Evolutionary conservation across 2,888 invertebrate genomes (phyloP).

Genomic region (Euclidia mi): DNA sequence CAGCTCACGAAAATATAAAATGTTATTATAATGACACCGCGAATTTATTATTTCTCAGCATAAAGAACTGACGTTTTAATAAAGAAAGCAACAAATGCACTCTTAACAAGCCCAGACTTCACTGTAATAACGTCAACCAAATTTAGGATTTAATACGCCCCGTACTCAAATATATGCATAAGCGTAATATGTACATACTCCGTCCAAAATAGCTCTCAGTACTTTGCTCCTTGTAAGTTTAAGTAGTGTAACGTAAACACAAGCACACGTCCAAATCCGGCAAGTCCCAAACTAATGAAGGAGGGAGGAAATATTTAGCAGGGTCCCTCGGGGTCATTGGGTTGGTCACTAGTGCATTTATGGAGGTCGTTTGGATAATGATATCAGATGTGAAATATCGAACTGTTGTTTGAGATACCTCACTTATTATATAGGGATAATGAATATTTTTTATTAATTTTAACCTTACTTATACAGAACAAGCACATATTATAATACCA

Average conservation of each 20-base stretch:
- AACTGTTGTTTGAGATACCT: not conserved
- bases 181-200: not conserved
- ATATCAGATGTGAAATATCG: not conserved
- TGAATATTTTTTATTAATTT: no score
- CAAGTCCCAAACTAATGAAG: conserved; percentile 15
- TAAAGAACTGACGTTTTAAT: no score
- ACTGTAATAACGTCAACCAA: not conserved
- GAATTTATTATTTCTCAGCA: no score
- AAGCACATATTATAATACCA: no score
- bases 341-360: conserved; percentile 13
- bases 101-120: no score
- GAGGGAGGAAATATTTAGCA: conserved; percentile 25
- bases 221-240: conserved; percentile 18
- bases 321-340: conserved; percentile 15
- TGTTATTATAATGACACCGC: no score
- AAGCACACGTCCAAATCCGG: no score
- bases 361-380: conserved; percentile 6
- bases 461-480: no score
- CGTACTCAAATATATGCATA: not conserved
- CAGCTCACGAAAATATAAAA: no score
- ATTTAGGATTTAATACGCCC: not conserved
- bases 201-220: conserved; percentile 4
- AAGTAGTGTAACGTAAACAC: conserved; percentile 13
- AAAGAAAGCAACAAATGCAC: no score
- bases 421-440: no score